Conservation (phyloP, 2,888 invertebrate genomes). For the Xiphydria camelus region DNA sequence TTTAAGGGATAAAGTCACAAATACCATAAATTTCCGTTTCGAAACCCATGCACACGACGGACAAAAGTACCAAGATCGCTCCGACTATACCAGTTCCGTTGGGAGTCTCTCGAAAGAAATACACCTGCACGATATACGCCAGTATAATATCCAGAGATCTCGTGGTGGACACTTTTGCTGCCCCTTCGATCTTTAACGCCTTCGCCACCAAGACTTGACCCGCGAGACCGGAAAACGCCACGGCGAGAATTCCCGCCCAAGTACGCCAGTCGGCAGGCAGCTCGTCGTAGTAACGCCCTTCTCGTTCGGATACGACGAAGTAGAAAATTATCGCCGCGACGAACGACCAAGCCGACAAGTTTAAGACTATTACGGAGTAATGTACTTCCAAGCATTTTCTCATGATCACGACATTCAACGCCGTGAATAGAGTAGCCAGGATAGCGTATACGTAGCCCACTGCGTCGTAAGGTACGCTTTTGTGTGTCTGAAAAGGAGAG, state of each 20-base stretch:
- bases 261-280: conserved; percentile 44
- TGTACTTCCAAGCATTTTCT: conserved; percentile 58
- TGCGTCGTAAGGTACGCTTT: conserved; percentile 49
- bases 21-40: conserved; percentile 54
- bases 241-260: conserved; percentile 45
- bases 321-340: conserved; percentile 48
- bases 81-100: conserved; percentile 54
- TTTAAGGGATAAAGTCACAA: conserved; percentile 52
- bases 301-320: conserved; percentile 36
- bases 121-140: conserved; percentile 57
- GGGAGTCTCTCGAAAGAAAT: conserved; percentile 56
- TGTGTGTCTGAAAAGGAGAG: conserved; percentile 35
- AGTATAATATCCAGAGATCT: conserved; percentile 59
- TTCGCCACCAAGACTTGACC: conserved; percentile 58
- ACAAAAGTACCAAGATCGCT: conserved; percentile 52
- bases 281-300: no score
- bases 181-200: conserved; percentile 58
- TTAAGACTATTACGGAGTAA: conserved; percentile 57
- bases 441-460: conserved; percentile 57
- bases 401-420: conserved; percentile 59
- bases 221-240: conserved; percentile 52
- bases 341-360: conserved; percentile 56
- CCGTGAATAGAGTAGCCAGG: conserved; percentile 57
- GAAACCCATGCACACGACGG: conserved; percentile 58
- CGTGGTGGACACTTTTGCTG: conserved; percentile 59